Conservation (phyloP, 1,140 invertebrate species). For the Lepidurus packardi region DNA sequence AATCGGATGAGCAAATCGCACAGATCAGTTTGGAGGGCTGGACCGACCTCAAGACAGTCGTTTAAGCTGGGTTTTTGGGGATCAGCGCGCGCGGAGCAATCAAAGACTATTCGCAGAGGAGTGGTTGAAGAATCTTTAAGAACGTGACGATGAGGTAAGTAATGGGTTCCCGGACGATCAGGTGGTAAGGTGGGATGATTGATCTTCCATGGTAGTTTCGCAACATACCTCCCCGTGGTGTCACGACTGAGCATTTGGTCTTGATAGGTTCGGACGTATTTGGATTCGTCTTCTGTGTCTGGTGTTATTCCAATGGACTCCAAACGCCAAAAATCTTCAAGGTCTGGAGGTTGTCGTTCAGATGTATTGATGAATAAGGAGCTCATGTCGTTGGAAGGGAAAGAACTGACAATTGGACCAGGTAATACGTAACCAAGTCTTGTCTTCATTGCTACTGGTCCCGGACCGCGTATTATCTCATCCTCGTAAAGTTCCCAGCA, state of each 20-base stretch:
- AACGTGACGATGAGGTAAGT: conserved; percentile 38
- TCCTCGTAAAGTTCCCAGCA: background rate
- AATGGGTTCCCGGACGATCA: conserved; percentile 30
- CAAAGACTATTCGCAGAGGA: conserved; percentile 38
- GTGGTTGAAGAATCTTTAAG: conserved; percentile 37
- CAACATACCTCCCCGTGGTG: background rate
- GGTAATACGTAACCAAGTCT: background rate
- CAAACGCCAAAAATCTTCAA: background rate
- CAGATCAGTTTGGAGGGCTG: conserved; percentile 36
- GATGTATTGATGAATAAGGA: background rate
- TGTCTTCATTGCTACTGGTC: background rate
- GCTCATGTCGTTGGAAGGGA: background rate
- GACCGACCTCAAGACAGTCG: conserved; percentile 30
- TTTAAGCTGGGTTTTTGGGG: conserved; percentile 32
- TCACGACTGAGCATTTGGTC: background rate
- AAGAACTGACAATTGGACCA: background rate
- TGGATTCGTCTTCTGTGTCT: background rate
- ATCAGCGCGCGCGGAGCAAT: conserved; percentile 35
- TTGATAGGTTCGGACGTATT: background rate
- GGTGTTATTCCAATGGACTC: background rate
- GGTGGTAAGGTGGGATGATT: conserved; percentile 16
- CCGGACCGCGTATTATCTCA: background rate
- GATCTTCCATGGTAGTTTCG: background rate
- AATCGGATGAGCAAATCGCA: conserved; percentile 38
- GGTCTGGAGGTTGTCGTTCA: background rate